Evolutionary conservation across 2,113 vertebrate genomes (phyloP).

Genomic region (Sapayoa aenigma): DNA sequence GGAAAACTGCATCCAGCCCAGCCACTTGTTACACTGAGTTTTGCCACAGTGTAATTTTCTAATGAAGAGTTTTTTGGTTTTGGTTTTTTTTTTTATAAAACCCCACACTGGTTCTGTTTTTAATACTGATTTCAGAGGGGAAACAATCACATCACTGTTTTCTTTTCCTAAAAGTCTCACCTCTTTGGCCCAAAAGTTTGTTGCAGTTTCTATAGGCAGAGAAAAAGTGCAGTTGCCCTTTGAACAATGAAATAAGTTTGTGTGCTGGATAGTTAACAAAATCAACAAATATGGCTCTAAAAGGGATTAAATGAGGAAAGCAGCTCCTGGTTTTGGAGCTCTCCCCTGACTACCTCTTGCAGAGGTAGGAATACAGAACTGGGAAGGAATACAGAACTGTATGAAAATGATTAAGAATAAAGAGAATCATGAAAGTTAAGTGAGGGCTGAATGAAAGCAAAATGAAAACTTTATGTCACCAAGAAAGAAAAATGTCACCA

Average conservation of each 20-base stretch:
- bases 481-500: background rate
- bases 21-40: background rate
- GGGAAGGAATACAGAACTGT: background rate
- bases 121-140: background rate
- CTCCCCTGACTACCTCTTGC: background rate
- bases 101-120: background rate
- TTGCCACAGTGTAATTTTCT: background rate
- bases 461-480: background rate
- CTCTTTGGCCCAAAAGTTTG: background rate
- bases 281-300: background rate
- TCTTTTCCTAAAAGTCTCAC: background rate
- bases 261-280: background rate
- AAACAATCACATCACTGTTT: background rate
- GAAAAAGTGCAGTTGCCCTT: background rate
- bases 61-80: background rate
- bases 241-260: background rate
- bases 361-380: background rate
- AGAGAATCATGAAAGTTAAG: background rate
- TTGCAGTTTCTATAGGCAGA: background rate
- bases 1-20: background rate
- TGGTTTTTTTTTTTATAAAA: background rate
- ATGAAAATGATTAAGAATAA: background rate
- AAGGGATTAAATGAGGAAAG: background rate
- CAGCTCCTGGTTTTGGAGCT: background rate
- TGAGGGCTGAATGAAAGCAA: background rate